These are phyloP conservation scores for Synodontis membranacea DNA, from an alignment of 2,113 vertebrate species.

Conservation along the genomic window DNA sequence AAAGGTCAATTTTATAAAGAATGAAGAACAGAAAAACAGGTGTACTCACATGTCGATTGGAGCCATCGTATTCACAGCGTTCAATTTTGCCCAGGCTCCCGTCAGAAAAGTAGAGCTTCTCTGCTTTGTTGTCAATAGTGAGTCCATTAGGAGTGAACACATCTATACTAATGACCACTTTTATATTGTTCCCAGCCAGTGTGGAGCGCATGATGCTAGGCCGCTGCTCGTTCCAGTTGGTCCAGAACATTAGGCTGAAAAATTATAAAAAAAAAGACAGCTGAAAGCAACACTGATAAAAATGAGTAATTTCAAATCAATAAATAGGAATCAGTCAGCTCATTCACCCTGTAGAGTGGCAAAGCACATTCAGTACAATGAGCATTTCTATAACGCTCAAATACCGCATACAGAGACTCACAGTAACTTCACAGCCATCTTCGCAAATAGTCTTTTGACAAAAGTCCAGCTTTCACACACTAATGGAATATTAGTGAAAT, in stretches of 20 bases:
- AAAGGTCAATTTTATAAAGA: background rate
- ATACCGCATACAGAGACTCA: conserved; percentile 11
- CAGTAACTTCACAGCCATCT: conserved; percentile 27
- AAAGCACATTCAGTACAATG: background rate
- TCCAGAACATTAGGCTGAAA: conserved; percentile 96
- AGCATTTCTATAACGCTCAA: conserved; percentile 8
- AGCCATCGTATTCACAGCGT: conserved; percentile 95
- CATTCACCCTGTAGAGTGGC: background rate
- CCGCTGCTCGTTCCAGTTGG: conserved; percentile 98
- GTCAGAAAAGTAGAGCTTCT: conserved; percentile 97
- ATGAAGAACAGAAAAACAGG: background rate
- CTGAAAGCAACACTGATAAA: conserved; percentile 11
- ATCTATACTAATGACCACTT: conserved; percentile 86
- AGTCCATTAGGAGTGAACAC: conserved; percentile 95
- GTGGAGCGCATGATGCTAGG: conserved; percentile 96
- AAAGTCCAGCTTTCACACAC: conserved; percentile 28
- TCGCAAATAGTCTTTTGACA: conserved; percentile 20
- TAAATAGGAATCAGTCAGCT: background rate
- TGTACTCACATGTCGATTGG: conserved; percentile 89
- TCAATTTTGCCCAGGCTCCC: conserved; percentile 94
- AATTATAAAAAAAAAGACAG: conserved; percentile 7
- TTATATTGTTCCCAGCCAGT: conserved; percentile 86
- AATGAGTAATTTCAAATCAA: conserved; percentile 26
- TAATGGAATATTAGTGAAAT: conserved; percentile 57
- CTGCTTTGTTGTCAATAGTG: conserved; percentile 90